phyloP scores from a whole-genome alignment of 2,797 vertebrate species.

The Cossypha caffra region DNA sequence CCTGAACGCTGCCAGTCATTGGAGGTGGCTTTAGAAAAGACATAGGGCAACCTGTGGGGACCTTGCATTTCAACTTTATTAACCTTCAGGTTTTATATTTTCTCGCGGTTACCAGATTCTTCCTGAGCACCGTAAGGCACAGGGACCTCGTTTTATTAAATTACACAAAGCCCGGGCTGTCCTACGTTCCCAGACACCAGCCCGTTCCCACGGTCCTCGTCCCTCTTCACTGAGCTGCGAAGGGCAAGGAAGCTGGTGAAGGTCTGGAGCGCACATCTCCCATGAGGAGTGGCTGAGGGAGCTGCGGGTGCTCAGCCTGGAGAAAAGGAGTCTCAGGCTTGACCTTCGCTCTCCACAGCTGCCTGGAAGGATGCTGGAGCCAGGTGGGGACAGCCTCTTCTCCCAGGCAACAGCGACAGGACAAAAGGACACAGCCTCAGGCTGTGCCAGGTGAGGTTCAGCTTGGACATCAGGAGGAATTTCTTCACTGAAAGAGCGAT shows the following conservation, averaged over 20 bases:
- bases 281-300: neutral
- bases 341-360: neutral
- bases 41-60: accelerated
- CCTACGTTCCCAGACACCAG: neutral
- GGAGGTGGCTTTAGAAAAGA: neutral
- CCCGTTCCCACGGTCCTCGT: accelerated
- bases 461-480: neutral
- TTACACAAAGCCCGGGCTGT: accelerated
- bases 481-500: neutral
- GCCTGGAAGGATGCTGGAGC: neutral
- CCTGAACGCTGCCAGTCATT: accelerated
- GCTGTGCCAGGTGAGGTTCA: neutral
- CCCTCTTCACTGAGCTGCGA: neutral
- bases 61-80: neutral
- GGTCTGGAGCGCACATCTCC: neutral
- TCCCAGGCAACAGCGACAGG: neutral
- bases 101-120: neutral
- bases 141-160: neutral
- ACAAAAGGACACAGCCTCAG: neutral
- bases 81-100: neutral
- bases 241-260: neutral
- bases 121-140: accelerated
- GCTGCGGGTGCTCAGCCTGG: neutral
- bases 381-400: accelerated
- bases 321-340: neutral